A percentile compares a stretch with the other conserved stretches of the same genome.
Evolutionary conservation across 2,797 vertebrate species (phyloP).

Genomic region (Sciaenops ocellatus): DNA sequence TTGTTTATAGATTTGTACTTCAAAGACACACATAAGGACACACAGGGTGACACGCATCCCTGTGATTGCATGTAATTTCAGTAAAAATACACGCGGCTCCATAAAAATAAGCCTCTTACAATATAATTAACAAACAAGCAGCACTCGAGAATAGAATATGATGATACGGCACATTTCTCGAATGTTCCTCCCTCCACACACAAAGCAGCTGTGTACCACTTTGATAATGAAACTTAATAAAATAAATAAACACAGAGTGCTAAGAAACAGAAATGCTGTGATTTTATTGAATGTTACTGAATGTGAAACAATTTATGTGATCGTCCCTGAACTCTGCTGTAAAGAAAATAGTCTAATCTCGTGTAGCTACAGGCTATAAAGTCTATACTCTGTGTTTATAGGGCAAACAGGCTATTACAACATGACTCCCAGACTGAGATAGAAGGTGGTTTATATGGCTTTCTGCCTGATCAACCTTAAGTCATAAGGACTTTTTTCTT

Average conservation of each 20-base stretch:
- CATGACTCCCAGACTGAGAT: constrained; percentile 7
- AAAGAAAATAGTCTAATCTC: constrained; percentile 31
- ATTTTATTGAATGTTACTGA: neutral
- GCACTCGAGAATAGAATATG: constrained; percentile 48
- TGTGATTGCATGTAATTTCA: constrained; percentile 33
- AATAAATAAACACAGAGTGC: constrained; percentile 34
- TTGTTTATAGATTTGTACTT: constrained; percentile 28
- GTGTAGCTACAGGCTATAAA: constrained; percentile 36
- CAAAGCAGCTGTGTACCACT: constrained; percentile 12
- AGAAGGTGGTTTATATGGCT: constrained; percentile 23
- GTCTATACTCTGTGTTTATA: constrained; percentile 34
- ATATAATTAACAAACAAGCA: constrained; percentile 58
- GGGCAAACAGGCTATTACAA: neutral
- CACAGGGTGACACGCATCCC: neutral
- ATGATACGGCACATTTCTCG: constrained; percentile 42
- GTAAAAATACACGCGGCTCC: constrained; percentile 41
- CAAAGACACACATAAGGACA: neutral
- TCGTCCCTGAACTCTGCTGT: constrained; percentile 33
- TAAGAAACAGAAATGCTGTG: constrained; percentile 19
- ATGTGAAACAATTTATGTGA: constrained; percentile 32
- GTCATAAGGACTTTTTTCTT: constrained; percentile 30
- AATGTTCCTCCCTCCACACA: constrained; percentile 29
- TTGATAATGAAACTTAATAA: constrained; percentile 46
- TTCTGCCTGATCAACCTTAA: constrained; percentile 29
- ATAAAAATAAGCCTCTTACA: constrained; percentile 55